Evolutionary conservation across 2,113 vertebrate genomes (phyloP).

Genomic region (Saccopteryx bilineata): DNA sequence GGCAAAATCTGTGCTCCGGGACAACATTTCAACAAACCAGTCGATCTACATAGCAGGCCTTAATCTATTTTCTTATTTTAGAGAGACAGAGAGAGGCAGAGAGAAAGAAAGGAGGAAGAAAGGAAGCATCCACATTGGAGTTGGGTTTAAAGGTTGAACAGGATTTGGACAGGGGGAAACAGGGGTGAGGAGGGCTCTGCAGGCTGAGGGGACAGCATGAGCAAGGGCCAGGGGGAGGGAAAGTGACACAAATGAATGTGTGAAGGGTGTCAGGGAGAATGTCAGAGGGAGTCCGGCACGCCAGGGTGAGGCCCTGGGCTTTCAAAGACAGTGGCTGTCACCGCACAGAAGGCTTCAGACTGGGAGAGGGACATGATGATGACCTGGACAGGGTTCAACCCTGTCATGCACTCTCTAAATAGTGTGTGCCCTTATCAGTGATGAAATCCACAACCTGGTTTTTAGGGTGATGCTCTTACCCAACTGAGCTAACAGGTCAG

Average conservation of each 20-base stretch:
- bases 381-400: not conserved
- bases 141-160: not conserved
- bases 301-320: not conserved
- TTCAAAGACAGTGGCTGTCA: not conserved
- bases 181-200: not conserved
- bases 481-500: too few relatives aligned
- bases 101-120: too few relatives aligned
- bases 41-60: too few relatives aligned
- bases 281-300: not conserved
- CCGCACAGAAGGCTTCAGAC: not conserved
- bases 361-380: not conserved
- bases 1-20: too few relatives aligned
- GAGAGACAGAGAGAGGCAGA: too few relatives aligned
- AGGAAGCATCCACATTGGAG: not conserved
- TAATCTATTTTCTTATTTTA: too few relatives aligned
- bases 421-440: too few relatives aligned
- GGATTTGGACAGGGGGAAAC: not conserved
- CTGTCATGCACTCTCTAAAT: too few relatives aligned
- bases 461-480: too few relatives aligned
- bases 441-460: too few relatives aligned
- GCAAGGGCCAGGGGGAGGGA: not conserved
- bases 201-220: not conserved
- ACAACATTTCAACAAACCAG: too few relatives aligned
- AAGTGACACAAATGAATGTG: rapidly evolving
- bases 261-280: rapidly evolving